Base-by-base conservation (phyloP, 2,797 vertebrate species). In the Zalophus californianus region DNA sequence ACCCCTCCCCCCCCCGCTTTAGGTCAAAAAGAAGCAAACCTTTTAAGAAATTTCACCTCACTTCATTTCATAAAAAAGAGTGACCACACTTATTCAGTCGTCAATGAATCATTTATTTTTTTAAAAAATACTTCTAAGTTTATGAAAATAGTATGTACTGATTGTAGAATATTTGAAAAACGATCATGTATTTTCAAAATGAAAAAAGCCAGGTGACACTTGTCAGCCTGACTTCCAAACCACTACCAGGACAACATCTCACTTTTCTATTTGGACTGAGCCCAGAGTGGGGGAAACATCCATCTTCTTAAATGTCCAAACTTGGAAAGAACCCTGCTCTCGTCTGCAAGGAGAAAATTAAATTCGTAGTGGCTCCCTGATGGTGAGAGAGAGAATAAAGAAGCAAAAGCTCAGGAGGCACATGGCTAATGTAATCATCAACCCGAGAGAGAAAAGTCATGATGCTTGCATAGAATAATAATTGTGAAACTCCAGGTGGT, bases 401-500 rank as follows among this genome's bases (percentile, higher is more conserved):
- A 78, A 62, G 64, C 73, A 56, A 73, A 80, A 64, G 44, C 72
- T 54, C 25, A 50, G 90, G n/a, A 89, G 50, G 66, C 8, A 20
- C 44, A 23, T 58, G 48, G 50, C 78, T 80, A 38, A 88, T 32
- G 75, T 11, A 72, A 77, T 92, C 83, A 44, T n/a, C 77, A 58
- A 7, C 68, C 44, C 20, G 18, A 54, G 35, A 64, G 62, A 66
- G 29, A 66, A 7, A n/a, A 85, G 29, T 23, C 68, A 8, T 27
- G 66, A 56, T 3, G 27, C 41, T 90, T 86, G 44, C 70, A 35
- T 32, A 64, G 64, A 52, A 66, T 60, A 77, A 44, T 38, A 86
- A 78, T 25, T 78, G 20, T 64, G n/a, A 68, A 92, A 83, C 90
- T 82, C 88, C 66, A 66, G 93, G 58, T 18, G 91, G 91, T 72